These are phyloP conservation scores for Stegastes partitus DNA, from an alignment of 2,113 vertebrate genomes.

Conservation along the genomic window DNA sequence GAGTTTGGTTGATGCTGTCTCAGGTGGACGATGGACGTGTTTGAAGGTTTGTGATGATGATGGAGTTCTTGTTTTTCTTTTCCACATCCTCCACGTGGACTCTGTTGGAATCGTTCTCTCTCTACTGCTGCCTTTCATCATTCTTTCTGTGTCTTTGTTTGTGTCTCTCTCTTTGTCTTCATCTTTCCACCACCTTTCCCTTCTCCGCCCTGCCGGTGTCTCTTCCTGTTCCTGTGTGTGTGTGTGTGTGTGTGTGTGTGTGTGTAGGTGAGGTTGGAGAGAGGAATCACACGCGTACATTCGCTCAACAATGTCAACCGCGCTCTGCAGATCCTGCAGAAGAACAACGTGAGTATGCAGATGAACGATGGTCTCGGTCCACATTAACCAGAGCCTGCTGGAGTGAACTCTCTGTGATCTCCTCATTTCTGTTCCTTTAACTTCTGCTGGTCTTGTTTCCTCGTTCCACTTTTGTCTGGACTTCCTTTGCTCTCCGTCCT, in stretches of 20 bases:
- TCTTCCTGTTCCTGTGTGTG: background rate
- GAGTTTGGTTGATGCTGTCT: too few species aligned
- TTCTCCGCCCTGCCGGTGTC: too few species aligned
- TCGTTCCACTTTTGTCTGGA: too few species aligned
- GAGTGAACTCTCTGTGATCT: too few species aligned
- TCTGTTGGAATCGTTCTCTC: background rate
- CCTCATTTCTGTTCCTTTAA: too few species aligned
- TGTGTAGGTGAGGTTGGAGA: slow-evolving; percentile 93
- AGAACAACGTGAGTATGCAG: slow-evolving; percentile 93
- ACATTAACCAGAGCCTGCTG: too few species aligned
- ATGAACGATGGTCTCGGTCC: too few species aligned
- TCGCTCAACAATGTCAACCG: slow-evolving; percentile 99
- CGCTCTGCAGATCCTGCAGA: slow-evolving; percentile 94
- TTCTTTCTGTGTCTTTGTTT: background rate
- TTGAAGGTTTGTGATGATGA: too few species aligned
- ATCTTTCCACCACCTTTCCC: background rate
- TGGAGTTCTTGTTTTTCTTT: too few species aligned
- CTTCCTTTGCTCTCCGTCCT: too few species aligned
- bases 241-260: slow-evolving; percentile 52
- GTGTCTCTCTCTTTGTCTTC: background rate
- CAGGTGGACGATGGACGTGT: too few species aligned
- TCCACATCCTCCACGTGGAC: background rate
- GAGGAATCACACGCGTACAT: slow-evolving; percentile 95
- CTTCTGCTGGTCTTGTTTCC: too few species aligned
- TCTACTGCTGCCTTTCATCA: background rate